Conservation (phyloP, 2,888 invertebrate genomes). For the Erannis defoliaria region DNA sequence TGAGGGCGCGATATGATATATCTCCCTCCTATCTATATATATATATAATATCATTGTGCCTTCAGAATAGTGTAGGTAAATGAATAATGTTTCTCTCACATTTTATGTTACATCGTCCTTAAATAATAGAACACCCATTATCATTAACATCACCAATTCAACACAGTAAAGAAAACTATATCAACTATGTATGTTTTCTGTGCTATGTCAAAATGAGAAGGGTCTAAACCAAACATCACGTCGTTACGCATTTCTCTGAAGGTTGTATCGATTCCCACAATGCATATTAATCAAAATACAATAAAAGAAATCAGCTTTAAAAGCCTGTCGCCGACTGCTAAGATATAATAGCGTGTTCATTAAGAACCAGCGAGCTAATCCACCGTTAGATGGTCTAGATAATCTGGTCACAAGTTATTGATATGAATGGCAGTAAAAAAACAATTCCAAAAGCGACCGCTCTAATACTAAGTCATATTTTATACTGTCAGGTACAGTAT, state of each 20-base stretch:
- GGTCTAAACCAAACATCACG: neutral
- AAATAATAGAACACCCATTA: too few species aligned
- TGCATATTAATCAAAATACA: slow-evolving; percentile 25
- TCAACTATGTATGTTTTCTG: too few species aligned
- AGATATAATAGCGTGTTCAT: slow-evolving; percentile 29
- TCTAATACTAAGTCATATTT: slow-evolving; percentile 35
- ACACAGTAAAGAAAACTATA: too few species aligned
- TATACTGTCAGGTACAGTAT: slow-evolving; percentile 54
- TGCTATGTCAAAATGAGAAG: too few species aligned
- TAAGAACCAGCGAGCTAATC: slow-evolving; percentile 17
- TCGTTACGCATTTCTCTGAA: neutral
- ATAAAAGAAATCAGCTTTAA: slow-evolving; percentile 16
- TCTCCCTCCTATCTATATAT: too few species aligned
- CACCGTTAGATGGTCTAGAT: slow-evolving; percentile 35
- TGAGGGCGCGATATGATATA: too few species aligned
- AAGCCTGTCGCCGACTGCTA: slow-evolving; percentile 11
- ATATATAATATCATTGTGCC: too few species aligned
- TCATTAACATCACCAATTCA: too few species aligned
- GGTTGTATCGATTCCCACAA: neutral
- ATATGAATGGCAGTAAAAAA: slow-evolving; percentile 27
- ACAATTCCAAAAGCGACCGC: slow-evolving; percentile 27
- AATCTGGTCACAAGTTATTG: slow-evolving; percentile 33
- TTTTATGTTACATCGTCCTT: too few species aligned
- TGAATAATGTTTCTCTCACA: too few species aligned
- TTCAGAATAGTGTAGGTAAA: too few species aligned